Evolutionary conservation across 2,113 vertebrate species (phyloP).

Genomic region (Zootoca vivipara): DNA sequence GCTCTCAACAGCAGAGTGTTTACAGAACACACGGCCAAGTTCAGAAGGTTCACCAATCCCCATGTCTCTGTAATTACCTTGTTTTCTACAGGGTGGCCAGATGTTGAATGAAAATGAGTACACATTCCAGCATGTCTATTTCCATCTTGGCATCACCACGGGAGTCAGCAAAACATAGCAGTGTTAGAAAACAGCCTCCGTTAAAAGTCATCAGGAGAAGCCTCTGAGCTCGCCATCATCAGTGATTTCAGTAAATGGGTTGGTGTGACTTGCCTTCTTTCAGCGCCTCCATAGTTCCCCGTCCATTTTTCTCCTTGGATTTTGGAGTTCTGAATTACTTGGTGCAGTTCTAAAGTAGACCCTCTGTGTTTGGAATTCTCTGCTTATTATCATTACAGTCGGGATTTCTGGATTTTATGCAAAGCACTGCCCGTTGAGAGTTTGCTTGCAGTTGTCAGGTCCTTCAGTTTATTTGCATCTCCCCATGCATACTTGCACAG

Average conservation of each 20-base stretch:
- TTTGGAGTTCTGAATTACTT: background rate
- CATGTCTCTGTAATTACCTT: constrained; percentile 62
- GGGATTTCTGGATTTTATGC: background rate
- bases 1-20: constrained; percentile 29
- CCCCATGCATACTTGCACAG: too few species aligned
- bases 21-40: constrained; percentile 52
- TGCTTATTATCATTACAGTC: background rate
- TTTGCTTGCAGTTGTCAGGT: background rate
- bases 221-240: constrained; percentile 32
- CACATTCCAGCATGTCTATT: constrained; percentile 62
- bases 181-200: constrained; percentile 39
- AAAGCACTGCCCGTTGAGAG: background rate
- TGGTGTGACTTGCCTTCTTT: background rate
- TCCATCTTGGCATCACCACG: constrained; percentile 37
- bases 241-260: background rate
- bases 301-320: background rate
- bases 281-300: background rate
- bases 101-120: background rate
- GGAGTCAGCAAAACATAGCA: constrained; percentile 45
- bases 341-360: background rate
- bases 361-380: background rate
- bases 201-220: constrained; percentile 33
- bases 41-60: constrained; percentile 56
- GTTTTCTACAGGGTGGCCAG: constrained; percentile 53
- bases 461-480: background rate